Evolutionary conservation across 2,888 invertebrate genomes (phyloP).

Genomic region (Lithodes maja): DNA sequence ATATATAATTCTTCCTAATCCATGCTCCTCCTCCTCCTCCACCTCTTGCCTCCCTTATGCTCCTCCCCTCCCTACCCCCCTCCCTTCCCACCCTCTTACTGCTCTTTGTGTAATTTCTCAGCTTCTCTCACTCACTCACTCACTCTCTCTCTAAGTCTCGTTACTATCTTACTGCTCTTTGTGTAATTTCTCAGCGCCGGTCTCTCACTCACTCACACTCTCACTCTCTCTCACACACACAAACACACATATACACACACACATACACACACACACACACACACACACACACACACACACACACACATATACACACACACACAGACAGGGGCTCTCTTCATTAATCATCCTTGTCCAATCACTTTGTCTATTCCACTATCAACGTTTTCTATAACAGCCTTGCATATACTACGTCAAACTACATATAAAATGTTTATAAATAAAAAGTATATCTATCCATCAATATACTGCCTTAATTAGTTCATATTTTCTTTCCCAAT

Average conservation of each 20-base stretch:
- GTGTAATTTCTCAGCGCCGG: background rate
- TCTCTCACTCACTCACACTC: background rate
- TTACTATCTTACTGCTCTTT: background rate
- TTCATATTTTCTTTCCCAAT: too few species aligned
- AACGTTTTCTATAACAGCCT: too few species aligned
- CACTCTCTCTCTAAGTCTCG: background rate
- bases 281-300: conserved; percentile 1
- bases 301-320: conserved; percentile 6
- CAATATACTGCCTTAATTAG: too few species aligned
- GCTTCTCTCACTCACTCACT: background rate
- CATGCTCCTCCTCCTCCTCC: background rate
- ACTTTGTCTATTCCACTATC: too few species aligned
- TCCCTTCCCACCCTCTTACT: background rate
- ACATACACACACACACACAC: background rate
- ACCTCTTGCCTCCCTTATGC: background rate
- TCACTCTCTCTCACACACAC: background rate
- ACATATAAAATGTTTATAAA: too few species aligned
- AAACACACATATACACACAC: conserved; percentile 21
- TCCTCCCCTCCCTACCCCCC: background rate
- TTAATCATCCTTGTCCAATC: too few species aligned
- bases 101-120: background rate
- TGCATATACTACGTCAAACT: too few species aligned
- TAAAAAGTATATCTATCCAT: too few species aligned
- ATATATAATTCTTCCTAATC: background rate
- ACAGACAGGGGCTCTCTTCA: background rate